Conservation (phyloP, 1,140 invertebrate species). For the Dendroctonus valens region DNA sequence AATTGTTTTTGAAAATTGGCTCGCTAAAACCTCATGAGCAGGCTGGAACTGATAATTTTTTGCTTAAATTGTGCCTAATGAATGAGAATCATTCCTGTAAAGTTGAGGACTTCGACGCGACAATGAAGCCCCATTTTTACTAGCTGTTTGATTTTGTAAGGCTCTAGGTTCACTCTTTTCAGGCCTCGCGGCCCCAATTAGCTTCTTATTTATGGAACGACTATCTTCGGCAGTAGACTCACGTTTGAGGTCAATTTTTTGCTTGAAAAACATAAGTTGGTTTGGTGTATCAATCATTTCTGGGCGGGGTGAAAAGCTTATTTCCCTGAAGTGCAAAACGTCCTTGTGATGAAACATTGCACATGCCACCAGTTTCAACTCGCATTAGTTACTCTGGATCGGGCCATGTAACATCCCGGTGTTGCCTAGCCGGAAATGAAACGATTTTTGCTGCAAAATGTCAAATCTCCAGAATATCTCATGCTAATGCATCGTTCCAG, state of each 20-base stretch:
- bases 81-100: too few species aligned
- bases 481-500: background rate
- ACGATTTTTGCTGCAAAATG: background rate
- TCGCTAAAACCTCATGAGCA: slow-evolving; percentile 13
- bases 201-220: slow-evolving; percentile 4
- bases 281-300: background rate
- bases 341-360: background rate
- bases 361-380: background rate
- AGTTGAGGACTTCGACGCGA: background rate
- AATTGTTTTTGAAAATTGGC: slow-evolving; percentile 28
- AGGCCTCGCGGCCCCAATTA: slow-evolving; percentile 9
- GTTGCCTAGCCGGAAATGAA: background rate
- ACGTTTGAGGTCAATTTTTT: background rate
- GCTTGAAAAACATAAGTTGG: background rate
- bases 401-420: background rate
- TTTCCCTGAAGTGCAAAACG: background rate
- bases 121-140: slow-evolving; percentile 8
- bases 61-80: too few species aligned
- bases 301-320: background rate
- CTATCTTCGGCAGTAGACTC: too few species aligned
- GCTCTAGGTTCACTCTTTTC: slow-evolving; percentile 1
- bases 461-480: background rate
- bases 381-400: background rate
- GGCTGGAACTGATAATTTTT: background rate
- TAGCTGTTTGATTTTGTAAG: slow-evolving; percentile 5